Conservation (phyloP, 2,797 vertebrate species). For the Fistularia commersonii region DNA sequence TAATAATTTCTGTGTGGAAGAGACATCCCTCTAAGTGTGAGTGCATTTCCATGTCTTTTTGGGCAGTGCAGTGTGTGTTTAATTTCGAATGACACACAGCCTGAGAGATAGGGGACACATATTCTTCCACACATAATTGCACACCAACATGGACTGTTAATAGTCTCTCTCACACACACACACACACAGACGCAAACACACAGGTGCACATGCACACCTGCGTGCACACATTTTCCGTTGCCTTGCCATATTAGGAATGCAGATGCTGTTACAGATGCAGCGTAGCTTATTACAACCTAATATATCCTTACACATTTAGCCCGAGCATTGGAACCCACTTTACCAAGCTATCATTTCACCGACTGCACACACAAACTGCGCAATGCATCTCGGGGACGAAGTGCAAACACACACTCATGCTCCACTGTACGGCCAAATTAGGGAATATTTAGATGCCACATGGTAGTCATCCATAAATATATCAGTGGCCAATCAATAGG, state of each 20-base stretch:
- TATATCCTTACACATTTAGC: constrained; percentile 61
- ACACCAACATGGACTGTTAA: constrained; percentile 22
- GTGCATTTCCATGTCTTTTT: constrained; percentile 71
- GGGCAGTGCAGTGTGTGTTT: constrained; percentile 51
- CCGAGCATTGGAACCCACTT: constrained; percentile 43
- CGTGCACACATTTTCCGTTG: constrained; percentile 13
- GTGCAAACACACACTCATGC: constrained; percentile 2
- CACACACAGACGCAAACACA: too few relatives aligned
- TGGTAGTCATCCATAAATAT: constrained; percentile 47
- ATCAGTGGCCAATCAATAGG: constrained; percentile 46
- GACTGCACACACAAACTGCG: constrained; percentile 9
- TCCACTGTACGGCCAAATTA: constrained; percentile 16
- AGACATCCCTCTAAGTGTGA: constrained; percentile 39
- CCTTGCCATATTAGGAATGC: constrained; percentile 46
- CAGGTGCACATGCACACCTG: constrained; percentile 18
- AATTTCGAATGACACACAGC: constrained; percentile 56
- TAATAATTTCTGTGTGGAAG: constrained; percentile 3
- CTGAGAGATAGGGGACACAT: constrained; percentile 20
- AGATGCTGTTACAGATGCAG: constrained; percentile 61
- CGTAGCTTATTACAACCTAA: constrained; percentile 61
- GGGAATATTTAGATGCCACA: constrained; percentile 32
- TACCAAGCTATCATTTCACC: constrained; percentile 11
- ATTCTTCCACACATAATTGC: constrained; percentile 8
- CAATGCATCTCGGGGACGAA: not conserved
- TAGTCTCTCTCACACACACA: not conserved